A percentile compares a stretch with the other conserved stretches of the same genome.
Conservation (phyloP, 2,113 vertebrate genomes). For the Platysteira castanea region DNA sequence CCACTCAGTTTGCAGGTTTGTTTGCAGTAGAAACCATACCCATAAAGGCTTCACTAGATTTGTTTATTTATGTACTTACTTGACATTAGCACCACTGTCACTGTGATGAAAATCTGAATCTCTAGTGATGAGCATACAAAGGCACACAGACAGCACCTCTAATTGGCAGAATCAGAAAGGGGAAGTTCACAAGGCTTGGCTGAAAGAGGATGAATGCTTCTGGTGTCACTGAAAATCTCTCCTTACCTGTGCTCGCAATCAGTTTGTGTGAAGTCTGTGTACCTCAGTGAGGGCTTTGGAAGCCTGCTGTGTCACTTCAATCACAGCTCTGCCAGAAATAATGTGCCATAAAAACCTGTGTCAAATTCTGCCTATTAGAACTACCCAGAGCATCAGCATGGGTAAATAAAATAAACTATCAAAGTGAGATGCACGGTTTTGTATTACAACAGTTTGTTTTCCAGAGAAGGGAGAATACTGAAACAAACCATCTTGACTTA, state of each 20-base stretch:
- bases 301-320: slow-evolving; percentile 14
- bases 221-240: neutral
- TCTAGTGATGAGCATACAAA: neutral
- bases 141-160: neutral
- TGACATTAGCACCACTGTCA: neutral
- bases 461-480: neutral
- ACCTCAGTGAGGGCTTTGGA: neutral
- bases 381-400: neutral
- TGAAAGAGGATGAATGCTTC: neutral
- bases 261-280: neutral
- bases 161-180: neutral
- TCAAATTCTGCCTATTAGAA: slow-evolving; percentile 15
- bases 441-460: slow-evolving; percentile 14
- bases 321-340: neutral
- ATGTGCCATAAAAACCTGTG: slow-evolving; percentile 17
- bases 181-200: neutral
- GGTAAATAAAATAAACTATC: slow-evolving; percentile 12
- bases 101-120: neutral
- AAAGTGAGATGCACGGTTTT: neutral
- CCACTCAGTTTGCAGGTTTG: neutral
- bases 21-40: neutral
- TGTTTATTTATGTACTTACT: neutral
- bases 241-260: neutral
- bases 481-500: slow-evolving; percentile 19
- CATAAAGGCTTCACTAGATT: neutral